Percentiles rank a stretch among this genome's conserved stretches.
These are phyloP conservation scores for Probosciger aterrimus DNA, from an alignment of 2,113 vertebrate genomes.

Conservation along the genomic window DNA sequence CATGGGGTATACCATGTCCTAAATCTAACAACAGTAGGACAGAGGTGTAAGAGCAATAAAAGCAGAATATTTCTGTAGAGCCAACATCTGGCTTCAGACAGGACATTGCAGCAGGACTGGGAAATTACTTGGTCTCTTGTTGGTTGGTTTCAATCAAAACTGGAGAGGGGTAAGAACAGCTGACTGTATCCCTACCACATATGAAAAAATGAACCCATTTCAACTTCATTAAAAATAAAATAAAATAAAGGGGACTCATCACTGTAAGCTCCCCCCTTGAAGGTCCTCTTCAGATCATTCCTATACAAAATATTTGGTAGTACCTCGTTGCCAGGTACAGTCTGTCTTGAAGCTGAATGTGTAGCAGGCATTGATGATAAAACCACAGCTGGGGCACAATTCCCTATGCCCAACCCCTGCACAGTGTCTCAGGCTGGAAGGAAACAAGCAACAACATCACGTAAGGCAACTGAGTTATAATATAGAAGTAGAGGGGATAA, in stretches of 20 bases:
- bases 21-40: background rate
- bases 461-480: background rate
- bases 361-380: background rate
- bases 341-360: background rate
- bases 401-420: background rate
- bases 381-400: accelerated
- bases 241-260: background rate
- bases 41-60: background rate
- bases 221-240: background rate
- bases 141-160: background rate
- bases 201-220: background rate
- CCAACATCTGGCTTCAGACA: background rate
- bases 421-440: background rate
- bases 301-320: background rate
- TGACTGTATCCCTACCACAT: background rate
- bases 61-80: background rate
- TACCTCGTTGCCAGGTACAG: background rate
- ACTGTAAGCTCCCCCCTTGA: background rate
- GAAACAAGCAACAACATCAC: background rate
- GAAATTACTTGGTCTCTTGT: background rate
- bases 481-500: background rate
- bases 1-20: background rate
- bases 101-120: background rate
- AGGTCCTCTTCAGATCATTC: background rate
- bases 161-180: background rate